Percentiles rank a stretch among this genome's conserved stretches.
These are phyloP conservation scores for Zeugodacus cucurbitae DNA, from an alignment of 1,140 invertebrate species.

Conservation along the genomic window DNA sequence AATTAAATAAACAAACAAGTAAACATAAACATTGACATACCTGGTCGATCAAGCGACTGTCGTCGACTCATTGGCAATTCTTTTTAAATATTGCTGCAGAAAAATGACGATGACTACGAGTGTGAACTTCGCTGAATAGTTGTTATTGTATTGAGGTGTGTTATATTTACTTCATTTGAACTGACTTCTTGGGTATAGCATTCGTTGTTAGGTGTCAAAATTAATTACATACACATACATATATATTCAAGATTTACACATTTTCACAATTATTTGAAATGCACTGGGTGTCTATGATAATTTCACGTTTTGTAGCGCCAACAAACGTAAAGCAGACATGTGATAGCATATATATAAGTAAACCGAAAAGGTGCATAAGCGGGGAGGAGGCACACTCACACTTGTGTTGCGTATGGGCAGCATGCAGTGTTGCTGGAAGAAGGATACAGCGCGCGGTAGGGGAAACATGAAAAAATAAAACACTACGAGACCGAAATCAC, in stretches of 20 bases:
- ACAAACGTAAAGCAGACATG: background rate
- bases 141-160: background rate
- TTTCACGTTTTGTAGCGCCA: background rate
- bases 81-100: conserved; percentile 18
- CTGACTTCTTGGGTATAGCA: background rate
- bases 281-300: background rate
- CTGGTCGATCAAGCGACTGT: conserved; percentile 66
- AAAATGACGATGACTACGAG: background rate
- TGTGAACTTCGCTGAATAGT: background rate
- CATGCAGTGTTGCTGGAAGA: background rate
- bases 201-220: conserved; percentile 36
- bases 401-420: background rate
- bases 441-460: background rate
- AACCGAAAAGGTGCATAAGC: background rate
- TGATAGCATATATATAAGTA: background rate
- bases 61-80: conserved; percentile 64
- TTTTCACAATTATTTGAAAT: background rate
- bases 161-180: conserved; percentile 8
- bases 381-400: background rate
- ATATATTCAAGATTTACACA: background rate
- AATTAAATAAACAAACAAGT: background rate
- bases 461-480: background rate
- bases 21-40: conserved; percentile 47
- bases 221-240: background rate
- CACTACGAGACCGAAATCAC: background rate